phyloP scores from a whole-genome alignment of 2,797 vertebrate species.

The Selene dorsalis region DNA sequence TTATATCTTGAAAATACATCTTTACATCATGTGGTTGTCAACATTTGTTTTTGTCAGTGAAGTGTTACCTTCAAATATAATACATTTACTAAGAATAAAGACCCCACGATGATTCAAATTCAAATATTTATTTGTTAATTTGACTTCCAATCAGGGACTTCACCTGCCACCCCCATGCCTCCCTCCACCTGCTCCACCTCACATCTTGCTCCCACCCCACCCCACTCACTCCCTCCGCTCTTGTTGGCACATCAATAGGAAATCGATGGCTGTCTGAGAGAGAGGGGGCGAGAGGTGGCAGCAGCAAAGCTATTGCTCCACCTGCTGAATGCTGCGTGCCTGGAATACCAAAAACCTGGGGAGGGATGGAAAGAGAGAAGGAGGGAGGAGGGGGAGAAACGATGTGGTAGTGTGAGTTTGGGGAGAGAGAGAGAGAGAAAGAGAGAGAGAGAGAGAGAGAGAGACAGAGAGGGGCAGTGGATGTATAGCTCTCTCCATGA shows the following conservation, averaged over 20 bases:
- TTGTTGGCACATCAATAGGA: constrained; percentile 67
- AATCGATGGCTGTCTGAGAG: constrained; percentile 73
- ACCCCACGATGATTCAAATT: neutral
- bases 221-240: constrained; percentile 3
- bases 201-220: neutral
- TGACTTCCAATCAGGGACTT: constrained; percentile 11
- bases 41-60: neutral
- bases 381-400: neutral
- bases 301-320: constrained; percentile 76
- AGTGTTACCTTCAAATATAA: neutral
- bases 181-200: neutral
- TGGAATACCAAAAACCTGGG: constrained; percentile 61
- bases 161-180: neutral
- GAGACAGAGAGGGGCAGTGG: neutral
- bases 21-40: neutral
- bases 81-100: neutral
- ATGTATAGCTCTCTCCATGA: constrained; percentile 28
- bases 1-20: neutral
- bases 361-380: neutral
- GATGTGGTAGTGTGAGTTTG: too few species aligned
- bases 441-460: neutral
- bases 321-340: constrained; percentile 58
- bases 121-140: constrained; percentile 2
- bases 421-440: too few species aligned
- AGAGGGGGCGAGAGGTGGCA: constrained; percentile 60